A percentile compares a stretch with the other conserved stretches of the same genome.
Evolutionary conservation across 1,140 invertebrate species (phyloP).

Genomic region (Nephotettix cincticeps): DNA sequence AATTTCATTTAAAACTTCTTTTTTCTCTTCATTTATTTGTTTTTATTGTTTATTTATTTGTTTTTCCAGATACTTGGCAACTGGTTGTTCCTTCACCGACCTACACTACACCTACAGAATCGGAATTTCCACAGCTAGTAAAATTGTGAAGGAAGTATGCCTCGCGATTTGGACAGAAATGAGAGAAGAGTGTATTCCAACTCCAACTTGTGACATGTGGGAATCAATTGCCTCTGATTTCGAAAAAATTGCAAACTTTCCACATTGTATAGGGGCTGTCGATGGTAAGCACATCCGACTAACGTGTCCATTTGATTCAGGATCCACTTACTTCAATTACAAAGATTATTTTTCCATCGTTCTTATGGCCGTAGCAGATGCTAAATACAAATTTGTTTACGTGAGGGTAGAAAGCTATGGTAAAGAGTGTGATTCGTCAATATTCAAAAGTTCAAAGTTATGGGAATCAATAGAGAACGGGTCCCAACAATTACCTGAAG

Average conservation of each 20-base stretch:
- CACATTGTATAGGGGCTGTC: conserved; percentile 49
- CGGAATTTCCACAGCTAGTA: conserved; percentile 24
- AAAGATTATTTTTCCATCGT: conserved; percentile 45
- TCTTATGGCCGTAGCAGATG: conserved; percentile 48
- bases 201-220: conserved; percentile 35
- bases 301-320: conserved; percentile 22
- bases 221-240: conserved; percentile 11
- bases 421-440: conserved; percentile 43
- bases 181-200: conserved; percentile 20
- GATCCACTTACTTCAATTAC: conserved; percentile 36
- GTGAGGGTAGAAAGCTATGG: conserved; percentile 48
- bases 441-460: conserved; percentile 38
- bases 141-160: conserved; percentile 35
- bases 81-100: conserved; percentile 37
- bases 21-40: too few species aligned
- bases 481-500: conserved; percentile 28
- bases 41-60: too few species aligned
- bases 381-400: conserved; percentile 47
- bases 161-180: conserved; percentile 33
- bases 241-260: conserved; percentile 44
- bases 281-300: conserved; percentile 48
- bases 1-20: too few species aligned
- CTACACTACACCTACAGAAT: conserved; percentile 33
- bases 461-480: conserved; percentile 35
- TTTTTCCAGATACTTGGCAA: conserved; percentile 36